Percentiles rank a stretch among this genome's conserved stretches.
These are phyloP conservation scores for Oligia strigilis DNA, from an alignment of 2,888 invertebrate genomes.

Conservation along the genomic window DNA sequence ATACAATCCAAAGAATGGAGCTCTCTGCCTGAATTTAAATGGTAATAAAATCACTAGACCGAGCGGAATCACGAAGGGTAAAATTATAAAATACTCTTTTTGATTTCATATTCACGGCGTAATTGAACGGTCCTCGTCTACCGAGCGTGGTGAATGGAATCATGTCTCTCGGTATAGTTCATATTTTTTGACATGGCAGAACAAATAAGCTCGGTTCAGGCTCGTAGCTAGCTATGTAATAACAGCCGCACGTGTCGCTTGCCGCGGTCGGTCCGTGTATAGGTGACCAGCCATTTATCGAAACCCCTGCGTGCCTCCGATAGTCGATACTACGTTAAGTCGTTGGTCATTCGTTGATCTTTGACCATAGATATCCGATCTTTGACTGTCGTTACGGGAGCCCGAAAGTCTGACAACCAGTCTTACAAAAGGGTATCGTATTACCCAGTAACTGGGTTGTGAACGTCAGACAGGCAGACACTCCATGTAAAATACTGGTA, in stretches of 20 bases:
- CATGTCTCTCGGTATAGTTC: background rate
- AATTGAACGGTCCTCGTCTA: slow-evolving; percentile 17
- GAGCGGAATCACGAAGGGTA: slow-evolving; percentile 40
- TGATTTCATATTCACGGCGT: slow-evolving; percentile 27
- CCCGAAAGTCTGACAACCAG: too few species aligned
- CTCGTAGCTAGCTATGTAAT: too few species aligned
- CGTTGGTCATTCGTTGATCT: background rate
- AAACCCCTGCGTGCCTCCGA: background rate
- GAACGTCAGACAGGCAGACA: too few species aligned
- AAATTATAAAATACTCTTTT: slow-evolving; percentile 29
- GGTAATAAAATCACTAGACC: slow-evolving; percentile 46
- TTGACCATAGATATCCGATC: too few species aligned
- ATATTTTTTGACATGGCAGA: background rate
- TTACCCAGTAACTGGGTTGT: too few species aligned
- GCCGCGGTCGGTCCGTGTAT: background rate
- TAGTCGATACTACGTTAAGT: background rate
- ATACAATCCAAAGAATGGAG: slow-evolving; percentile 14
- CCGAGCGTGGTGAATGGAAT: slow-evolving; percentile 22
- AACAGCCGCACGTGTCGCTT: background rate
- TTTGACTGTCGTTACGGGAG: too few species aligned
- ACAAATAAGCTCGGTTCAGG: too few species aligned
- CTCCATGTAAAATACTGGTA: too few species aligned
- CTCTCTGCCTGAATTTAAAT: slow-evolving; percentile 30
- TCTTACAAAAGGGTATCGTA: too few species aligned
- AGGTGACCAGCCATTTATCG: background rate